These are phyloP conservation scores for Apocheima hispidaria DNA, from an alignment of 2,888 invertebrate genomes.

Conservation along the genomic window DNA sequence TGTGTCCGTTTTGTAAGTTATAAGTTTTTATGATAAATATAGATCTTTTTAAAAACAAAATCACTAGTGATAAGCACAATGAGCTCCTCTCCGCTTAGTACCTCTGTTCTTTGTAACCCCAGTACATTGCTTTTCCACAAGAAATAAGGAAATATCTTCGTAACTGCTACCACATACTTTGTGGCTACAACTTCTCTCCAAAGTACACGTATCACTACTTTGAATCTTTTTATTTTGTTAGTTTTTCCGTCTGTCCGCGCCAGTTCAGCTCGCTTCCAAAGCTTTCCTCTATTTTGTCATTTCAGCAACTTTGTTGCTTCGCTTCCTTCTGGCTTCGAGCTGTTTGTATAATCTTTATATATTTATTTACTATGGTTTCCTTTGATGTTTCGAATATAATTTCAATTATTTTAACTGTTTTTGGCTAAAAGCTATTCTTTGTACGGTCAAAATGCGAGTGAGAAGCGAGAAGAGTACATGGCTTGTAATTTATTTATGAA, in stretches of 20 bases:
- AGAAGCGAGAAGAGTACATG: too few relatives aligned
- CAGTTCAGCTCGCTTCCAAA: constrained; percentile 30
- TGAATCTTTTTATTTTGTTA: constrained; percentile 30
- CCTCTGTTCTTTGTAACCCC: too few relatives aligned
- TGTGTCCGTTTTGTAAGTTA: too few relatives aligned
- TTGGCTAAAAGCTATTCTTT: neutral
- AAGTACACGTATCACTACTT: constrained; percentile 26
- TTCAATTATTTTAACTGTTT: neutral
- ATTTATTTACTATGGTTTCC: constrained; percentile 44
- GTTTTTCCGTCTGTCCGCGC: constrained; percentile 34
- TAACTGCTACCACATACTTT: constrained; percentile 16
- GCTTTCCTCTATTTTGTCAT: constrained; percentile 41
- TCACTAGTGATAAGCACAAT: too few relatives aligned
- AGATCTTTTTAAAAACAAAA: neutral
- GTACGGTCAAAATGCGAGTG: too few relatives aligned
- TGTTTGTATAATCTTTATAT: constrained; percentile 44
- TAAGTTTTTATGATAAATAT: too few relatives aligned
- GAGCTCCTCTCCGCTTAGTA: too few relatives aligned
- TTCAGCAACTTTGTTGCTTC: constrained; percentile 40
- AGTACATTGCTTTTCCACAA: neutral
- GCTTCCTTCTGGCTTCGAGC: constrained; percentile 33
- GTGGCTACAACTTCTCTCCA: constrained; percentile 12
- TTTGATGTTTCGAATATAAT: constrained; percentile 40
- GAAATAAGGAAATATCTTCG: constrained; percentile 5
- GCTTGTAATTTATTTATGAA: too few relatives aligned